A percentile compares a stretch with the other conserved stretches of the same genome.
These are phyloP conservation scores for Linnaemya vulpina DNA, from an alignment of 2,888 invertebrate species.

Conservation along the genomic window DNA sequence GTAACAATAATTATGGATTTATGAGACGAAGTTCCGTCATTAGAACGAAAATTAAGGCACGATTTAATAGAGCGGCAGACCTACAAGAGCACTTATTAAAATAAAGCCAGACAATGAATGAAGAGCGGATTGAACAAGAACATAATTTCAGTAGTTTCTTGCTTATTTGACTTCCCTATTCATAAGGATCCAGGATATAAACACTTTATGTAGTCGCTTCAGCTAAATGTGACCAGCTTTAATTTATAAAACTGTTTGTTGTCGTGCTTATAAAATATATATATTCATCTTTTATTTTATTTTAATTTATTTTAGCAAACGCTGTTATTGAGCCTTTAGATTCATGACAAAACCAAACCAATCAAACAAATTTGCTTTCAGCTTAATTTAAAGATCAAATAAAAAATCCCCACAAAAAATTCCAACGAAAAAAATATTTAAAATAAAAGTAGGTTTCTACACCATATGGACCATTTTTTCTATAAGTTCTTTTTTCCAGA, in stretches of 20 bases:
- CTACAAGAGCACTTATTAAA: no score
- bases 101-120: no score
- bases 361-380: neutral
- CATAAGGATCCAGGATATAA: no score
- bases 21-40: no score
- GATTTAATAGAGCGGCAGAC: no score
- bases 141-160: no score
- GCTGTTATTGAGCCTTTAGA: neutral
- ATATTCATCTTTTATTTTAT: neutral
- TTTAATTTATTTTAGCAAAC: neutral
- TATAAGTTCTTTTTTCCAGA: constrained; percentile 6
- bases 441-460: constrained; percentile 14
- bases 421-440: constrained; percentile 12
- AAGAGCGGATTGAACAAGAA: no score
- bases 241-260: neutral
- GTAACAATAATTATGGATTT: no score
- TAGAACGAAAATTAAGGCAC: no score
- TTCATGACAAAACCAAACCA: neutral
- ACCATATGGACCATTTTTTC: neutral
- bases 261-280: neutral
- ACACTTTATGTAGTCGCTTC: no score
- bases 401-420: neutral
- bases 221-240: no score
- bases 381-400: constrained; percentile 37
- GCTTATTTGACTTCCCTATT: no score